A percentile compares a stretch with the other conserved stretches of the same genome.
These are phyloP conservation scores for Dasysyrphus tricinctus DNA, from an alignment of 2,888 invertebrate species.

Conservation along the genomic window DNA sequence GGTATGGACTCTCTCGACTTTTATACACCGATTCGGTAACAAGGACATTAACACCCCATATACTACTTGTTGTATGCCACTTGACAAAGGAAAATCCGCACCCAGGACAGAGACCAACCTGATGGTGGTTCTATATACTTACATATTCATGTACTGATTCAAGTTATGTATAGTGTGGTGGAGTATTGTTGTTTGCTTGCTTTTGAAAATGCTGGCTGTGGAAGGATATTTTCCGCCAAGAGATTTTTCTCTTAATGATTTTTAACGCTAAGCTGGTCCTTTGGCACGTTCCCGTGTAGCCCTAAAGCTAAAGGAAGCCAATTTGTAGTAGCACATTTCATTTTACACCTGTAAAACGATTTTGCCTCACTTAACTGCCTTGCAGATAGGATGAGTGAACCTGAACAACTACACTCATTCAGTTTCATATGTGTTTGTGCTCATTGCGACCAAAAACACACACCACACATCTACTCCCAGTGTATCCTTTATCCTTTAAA, in stretches of 20 bases:
- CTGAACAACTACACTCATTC: conserved; percentile 5
- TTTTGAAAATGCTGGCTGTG: conserved; percentile 7
- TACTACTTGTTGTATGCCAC: conserved; percentile 39
- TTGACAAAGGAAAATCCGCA: conserved; percentile 38
- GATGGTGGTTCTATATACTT: neutral
- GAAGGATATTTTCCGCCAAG: conserved; percentile 66
- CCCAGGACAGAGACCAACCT: conserved; percentile 2
- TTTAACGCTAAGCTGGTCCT: conserved; percentile 71
- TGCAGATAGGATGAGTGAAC: conserved; percentile 40
- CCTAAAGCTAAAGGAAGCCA: conserved; percentile 66
- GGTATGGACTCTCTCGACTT: neutral
- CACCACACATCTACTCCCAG: neutral
- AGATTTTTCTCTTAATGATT: conserved; percentile 72
- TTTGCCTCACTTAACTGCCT: conserved; percentile 7
- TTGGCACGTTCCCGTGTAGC: conserved; percentile 69
- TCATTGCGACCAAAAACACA: conserved; percentile 2
- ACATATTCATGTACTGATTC: neutral
- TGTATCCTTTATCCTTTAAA: conserved; percentile 50
- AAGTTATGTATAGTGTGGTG: conserved; percentile 36
- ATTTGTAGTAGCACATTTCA: conserved; percentile 71
- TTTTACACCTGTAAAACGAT: conserved; percentile 74
- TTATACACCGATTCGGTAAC: conserved; percentile 46
- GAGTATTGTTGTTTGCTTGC: conserved; percentile 54
- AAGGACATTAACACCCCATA: conserved; percentile 66
- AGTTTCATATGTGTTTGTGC: conserved; percentile 23